Base-by-base conservation (phyloP, 1,140 invertebrate species). In the Helicoverpa zea region DNA sequence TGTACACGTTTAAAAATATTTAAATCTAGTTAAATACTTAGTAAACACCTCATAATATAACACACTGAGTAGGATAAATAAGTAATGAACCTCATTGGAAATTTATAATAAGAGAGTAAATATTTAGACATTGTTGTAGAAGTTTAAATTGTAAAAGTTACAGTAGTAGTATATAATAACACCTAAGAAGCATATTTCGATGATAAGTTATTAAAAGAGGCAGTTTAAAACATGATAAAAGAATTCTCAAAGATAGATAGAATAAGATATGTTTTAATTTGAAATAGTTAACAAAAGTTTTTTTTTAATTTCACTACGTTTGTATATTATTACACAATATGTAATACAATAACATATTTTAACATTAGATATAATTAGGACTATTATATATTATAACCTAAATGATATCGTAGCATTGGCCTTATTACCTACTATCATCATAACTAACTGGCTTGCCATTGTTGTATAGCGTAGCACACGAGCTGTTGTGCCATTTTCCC, bases 1-100 rank as follows among this genome's bases (percentile, higher is more conserved):
- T 77, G 59, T 77, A 77, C 49, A 66, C 75, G 61, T 54, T 77
- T 66, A 77, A 30, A 66, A 77, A 64, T 63, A 14, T 63, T 63
- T 63, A 52, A 59, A 13, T 13, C 74, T 77, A 63, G 16, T 52
- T 61, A 3, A 74, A 29, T 56, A 58, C 16, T 3, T n/a, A 72
- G 2, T 49, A 61, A 3, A 23, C 35, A 73, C 49, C 16, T 16
- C 7, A 35, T 18, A 58, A n/a, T 58, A 9, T 10, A 43, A 43
- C 5, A 64, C 23, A 64, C 35, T 64, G 9, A 43, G 43, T 3
- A 35, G 18, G 2, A 64, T 16, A 64, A 10, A 43, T 47, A 47
- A 16, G 23, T 18, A 49, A 35, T 18, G 43, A 66, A 49, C 18
- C 43, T 49, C n/a, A 13, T 14, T 63, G 12, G 29, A 63, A 63